Percentiles rank a stretch among this genome's conserved stretches.
These are phyloP conservation scores for Tineola bisselliella DNA, from an alignment of 2,888 invertebrate genomes.

Conservation along the genomic window DNA sequence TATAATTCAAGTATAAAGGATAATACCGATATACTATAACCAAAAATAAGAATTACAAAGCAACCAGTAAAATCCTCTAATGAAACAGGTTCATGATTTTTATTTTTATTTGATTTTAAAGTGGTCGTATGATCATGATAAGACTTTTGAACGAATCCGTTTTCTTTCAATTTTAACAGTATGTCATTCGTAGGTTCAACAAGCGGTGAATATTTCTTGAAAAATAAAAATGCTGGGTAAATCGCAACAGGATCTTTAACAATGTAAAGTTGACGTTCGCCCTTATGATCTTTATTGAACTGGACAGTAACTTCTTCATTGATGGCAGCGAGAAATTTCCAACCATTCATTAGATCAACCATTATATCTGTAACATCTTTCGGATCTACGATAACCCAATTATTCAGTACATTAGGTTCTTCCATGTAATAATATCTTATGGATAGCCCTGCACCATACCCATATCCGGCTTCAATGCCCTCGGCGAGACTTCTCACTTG, in stretches of 20 bases:
- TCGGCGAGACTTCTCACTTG: neutral
- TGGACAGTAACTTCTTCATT: neutral
- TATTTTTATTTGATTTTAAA: neutral
- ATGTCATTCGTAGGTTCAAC: neutral
- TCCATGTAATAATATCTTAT: neutral
- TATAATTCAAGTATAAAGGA: neutral
- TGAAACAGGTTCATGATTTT: neutral
- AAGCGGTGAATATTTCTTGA: constrained; percentile 6
- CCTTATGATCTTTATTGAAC: neutral
- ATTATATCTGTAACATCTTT: neutral
- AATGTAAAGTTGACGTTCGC: neutral
- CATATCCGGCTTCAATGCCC: neutral
- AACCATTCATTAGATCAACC: neutral
- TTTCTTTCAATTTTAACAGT: neutral
- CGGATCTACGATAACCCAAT: neutral
- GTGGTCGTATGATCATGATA: neutral
- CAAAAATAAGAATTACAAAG: neutral
- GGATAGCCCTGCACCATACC: neutral
- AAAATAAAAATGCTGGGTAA: neutral
- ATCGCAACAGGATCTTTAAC: neutral
- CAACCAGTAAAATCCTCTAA: neutral
- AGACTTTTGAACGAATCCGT: neutral
- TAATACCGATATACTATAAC: neutral
- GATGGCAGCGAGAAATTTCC: neutral
- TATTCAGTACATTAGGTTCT: neutral